Evolutionary conservation across 2,888 invertebrate genomes (phyloP), one percentile per base, ranked within the genome.

Genomic region (Pristionchus japonicus): DNA sequence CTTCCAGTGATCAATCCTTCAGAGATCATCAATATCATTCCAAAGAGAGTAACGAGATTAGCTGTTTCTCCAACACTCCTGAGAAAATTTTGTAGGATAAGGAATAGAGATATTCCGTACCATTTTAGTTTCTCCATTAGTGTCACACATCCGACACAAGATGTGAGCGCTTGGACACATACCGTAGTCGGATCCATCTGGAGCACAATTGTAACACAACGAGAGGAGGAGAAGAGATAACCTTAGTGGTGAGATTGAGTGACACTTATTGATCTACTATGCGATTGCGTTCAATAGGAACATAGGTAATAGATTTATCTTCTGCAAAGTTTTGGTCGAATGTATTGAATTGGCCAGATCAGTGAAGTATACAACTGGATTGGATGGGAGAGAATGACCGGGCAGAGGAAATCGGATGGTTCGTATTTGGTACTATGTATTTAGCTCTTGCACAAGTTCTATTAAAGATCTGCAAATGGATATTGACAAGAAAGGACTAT

Each of bases 81-180:
- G 84, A 83, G 31, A 61, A 23, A n/a, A 37, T 27, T 23, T 9
- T 11, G 7, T 37, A 13, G 57, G 84, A 84, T 57, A 27, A 23
- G 9, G 17, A 52, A 83, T 31, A 57, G 27, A 23, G 13, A 37
- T 31, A 52, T 15, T 4, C 3, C 23, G n/a, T 20, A 84, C 84
- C 84, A 67, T 86, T 70, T 86, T 34, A 86, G n/a, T 37, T 86
- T 86, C 27, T 86, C 86, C 86, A 86, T 67, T 23, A 67, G 49
- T 6, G 86, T 49, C 11, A 86, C 86, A 27, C 86, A 86, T 70
- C 86, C 86, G 34, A 86, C 86, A 57, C 86, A 86, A 31, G 67
- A 47, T 34, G 86, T 47, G 37, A 86, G 67, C 9, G 34, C 86
- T 49, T 67, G 70, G 1, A 70, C 43, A 31, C 67, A 86, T 47